Evolutionary conservation across 2,888 invertebrate genomes (phyloP).

Genomic region (Trichogramma dendrolimi): DNA sequence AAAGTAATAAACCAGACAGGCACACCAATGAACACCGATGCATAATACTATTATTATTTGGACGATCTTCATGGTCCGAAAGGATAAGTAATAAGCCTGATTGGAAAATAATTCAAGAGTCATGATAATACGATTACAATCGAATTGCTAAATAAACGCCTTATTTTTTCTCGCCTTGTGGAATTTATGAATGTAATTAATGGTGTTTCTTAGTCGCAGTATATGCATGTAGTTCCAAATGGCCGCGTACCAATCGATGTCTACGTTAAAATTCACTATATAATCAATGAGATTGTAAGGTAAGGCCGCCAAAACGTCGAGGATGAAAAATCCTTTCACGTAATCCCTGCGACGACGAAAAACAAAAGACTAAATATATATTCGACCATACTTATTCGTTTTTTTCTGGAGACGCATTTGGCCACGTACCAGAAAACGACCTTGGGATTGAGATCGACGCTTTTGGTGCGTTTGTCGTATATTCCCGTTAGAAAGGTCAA

Average conservation of each 20-base stretch:
- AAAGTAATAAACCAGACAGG: constrained; percentile 45
- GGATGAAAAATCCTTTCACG: constrained; percentile 39
- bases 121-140: background rate
- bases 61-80: constrained; percentile 36
- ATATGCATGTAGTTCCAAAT: constrained; percentile 42
- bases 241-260: constrained; percentile 34
- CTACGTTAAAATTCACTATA: constrained; percentile 14
- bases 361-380: constrained; percentile 4
- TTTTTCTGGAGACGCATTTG: background rate
- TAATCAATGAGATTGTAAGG: constrained; percentile 39
- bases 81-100: constrained; percentile 39
- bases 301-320: constrained; percentile 42
- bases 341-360: constrained; percentile 40
- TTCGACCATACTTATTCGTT: background rate
- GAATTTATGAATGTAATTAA: constrained; percentile 40
- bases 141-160: background rate
- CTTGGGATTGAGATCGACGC: constrained; percentile 41
- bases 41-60: constrained; percentile 35
- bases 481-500: constrained; percentile 48
- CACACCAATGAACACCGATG: constrained; percentile 43
- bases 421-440: constrained; percentile 36
- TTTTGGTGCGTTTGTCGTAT: constrained; percentile 39
- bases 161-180: constrained; percentile 39
- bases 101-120: constrained; percentile 10
- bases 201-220: constrained; percentile 41